Evolutionary conservation across 2,113 vertebrate genomes (phyloP).

Genomic region (Todiramphus chloris): DNA sequence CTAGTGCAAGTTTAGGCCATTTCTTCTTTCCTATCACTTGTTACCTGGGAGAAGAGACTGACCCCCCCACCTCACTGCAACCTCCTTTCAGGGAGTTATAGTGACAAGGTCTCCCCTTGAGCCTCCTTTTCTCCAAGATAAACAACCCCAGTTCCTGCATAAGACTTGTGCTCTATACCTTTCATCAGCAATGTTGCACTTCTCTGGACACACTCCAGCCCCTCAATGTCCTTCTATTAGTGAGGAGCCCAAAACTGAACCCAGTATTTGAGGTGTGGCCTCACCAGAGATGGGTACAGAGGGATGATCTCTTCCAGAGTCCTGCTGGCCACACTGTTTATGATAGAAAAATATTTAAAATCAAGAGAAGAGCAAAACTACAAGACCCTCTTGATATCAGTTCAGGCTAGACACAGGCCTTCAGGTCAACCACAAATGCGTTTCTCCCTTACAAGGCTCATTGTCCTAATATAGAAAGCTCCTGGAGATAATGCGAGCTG

Average conservation of each 20-base stretch:
- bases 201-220: background rate
- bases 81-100: background rate
- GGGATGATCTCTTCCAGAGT: background rate
- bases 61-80: background rate
- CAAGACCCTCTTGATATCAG: background rate
- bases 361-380: background rate
- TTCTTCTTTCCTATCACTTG: background rate
- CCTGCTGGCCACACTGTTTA: background rate
- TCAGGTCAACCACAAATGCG: background rate
- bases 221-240: background rate
- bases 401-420: background rate
- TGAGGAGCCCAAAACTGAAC: background rate
- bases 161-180: background rate
- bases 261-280: background rate
- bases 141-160: background rate
- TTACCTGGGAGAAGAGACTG: background rate
- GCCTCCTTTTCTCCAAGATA: background rate
- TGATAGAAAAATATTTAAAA: background rate
- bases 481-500: conserved; percentile 5
- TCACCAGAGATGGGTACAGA: background rate
- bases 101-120: background rate
- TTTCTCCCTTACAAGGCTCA: conserved; percentile 14
- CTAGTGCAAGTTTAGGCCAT: background rate
- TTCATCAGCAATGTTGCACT: background rate
- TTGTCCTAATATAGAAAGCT: conserved; percentile 28